A percentile compares a stretch with the other conserved stretches of the same genome.
phyloP scores from a whole-genome alignment of 2,113 vertebrate species.

The Mellivora capensis region DNA sequence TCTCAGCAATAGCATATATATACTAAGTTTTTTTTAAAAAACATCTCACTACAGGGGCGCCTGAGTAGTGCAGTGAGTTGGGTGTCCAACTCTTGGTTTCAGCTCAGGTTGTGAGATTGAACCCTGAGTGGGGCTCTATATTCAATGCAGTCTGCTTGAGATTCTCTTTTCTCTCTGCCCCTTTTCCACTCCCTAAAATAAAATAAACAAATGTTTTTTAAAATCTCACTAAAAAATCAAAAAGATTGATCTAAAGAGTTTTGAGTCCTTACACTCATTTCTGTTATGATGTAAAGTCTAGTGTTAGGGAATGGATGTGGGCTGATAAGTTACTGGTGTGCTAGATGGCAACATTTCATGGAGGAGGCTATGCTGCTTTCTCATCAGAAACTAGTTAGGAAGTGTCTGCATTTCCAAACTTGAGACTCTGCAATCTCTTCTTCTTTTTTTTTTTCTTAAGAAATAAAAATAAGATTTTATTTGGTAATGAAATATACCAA shows the following conservation, averaged over 20 bases:
- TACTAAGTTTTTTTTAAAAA: not conserved
- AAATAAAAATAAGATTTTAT: slow-evolving; percentile 10
- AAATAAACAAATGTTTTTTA: not conserved
- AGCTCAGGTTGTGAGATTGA: not conserved
- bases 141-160: not conserved
- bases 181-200: not conserved
- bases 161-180: not conserved
- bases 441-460: not conserved
- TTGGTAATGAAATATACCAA: not conserved
- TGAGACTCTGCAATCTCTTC: not conserved
- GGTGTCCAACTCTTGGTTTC: not conserved
- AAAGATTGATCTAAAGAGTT: not conserved
- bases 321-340: not conserved
- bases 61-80: not conserved
- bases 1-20: not conserved
- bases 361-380: not conserved
- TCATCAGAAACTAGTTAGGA: not conserved
- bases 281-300: not conserved
- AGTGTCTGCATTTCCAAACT: not conserved
- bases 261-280: not conserved
- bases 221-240: not conserved
- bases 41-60: not conserved
- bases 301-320: not conserved
- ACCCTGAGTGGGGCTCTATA: not conserved
- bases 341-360: not conserved